These are phyloP conservation scores for Tortrix viridana DNA, from an alignment of 2,888 invertebrate species.

Conservation along the genomic window DNA sequence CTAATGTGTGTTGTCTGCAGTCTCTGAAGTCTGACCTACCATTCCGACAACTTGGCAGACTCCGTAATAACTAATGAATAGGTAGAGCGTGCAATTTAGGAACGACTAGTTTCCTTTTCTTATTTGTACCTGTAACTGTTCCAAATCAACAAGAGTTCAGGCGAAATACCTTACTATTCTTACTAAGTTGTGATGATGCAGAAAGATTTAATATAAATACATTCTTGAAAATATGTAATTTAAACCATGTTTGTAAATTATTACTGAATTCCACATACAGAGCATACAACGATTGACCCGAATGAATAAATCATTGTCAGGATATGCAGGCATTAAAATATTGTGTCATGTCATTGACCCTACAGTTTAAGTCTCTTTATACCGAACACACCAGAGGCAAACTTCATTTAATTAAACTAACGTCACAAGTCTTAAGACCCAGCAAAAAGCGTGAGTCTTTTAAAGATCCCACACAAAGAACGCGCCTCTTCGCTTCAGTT, in stretches of 20 bases:
- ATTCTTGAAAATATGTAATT: too few relatives aligned
- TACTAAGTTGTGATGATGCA: too few relatives aligned
- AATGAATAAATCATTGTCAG: too few relatives aligned
- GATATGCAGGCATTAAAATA: too few relatives aligned
- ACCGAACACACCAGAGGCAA: background rate
- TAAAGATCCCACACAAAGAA: conserved; percentile 12
- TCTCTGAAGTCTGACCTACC: conserved; percentile 36
- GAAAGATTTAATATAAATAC: too few relatives aligned
- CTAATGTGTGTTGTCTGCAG: conserved; percentile 42
- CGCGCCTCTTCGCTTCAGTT: conserved; percentile 6
- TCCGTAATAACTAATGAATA: conserved; percentile 12
- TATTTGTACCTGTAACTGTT: conserved; percentile 1
- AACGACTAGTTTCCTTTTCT: background rate
- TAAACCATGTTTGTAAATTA: too few relatives aligned
- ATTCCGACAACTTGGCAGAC: conserved; percentile 40
- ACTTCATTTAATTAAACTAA: conserved; percentile 12
- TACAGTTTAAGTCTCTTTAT: background rate
- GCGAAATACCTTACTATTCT: too few relatives aligned
- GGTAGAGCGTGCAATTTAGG: conserved; percentile 26
- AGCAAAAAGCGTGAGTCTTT: conserved; percentile 1
- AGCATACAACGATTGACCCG: too few relatives aligned
- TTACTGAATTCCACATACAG: too few relatives aligned
- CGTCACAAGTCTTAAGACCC: conserved; percentile 4
- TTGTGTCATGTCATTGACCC: too few relatives aligned
- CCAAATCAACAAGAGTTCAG: too few relatives aligned